These are phyloP conservation scores for Ptyas mucosa DNA, from an alignment of 2,113 vertebrate genomes.

Conservation along the genomic window DNA sequence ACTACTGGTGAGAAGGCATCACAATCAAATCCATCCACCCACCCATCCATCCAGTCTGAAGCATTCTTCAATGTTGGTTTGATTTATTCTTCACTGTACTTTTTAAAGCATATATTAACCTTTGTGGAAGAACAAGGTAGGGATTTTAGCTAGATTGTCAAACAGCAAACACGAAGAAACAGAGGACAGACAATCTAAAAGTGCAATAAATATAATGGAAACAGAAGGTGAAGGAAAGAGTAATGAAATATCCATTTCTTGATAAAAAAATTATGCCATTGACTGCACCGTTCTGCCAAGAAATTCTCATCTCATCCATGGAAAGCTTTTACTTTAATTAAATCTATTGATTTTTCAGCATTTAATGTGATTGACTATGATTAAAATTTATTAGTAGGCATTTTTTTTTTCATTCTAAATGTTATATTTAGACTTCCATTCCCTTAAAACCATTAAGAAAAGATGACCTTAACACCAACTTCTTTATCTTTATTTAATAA, in stretches of 20 bases:
- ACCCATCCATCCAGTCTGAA: neutral
- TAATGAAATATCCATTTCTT: neutral
- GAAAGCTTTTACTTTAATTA: constrained; percentile 8
- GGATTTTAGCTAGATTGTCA: neutral
- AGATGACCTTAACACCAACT: constrained; percentile 6
- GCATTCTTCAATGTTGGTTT: neutral
- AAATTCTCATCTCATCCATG: neutral
- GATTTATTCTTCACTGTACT: neutral
- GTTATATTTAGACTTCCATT: constrained; percentile 15
- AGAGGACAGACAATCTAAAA: neutral
- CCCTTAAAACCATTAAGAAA: neutral
- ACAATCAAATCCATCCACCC: neutral
- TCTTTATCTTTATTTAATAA: constrained; percentile 1
- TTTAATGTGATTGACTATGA: constrained; percentile 14
- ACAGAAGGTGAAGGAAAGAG: neutral
- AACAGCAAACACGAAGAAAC: neutral
- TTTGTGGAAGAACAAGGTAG: neutral
- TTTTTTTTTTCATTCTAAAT: neutral
- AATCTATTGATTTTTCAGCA: constrained; percentile 18
- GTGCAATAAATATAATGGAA: constrained; percentile 6
- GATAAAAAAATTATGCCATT: fast-evolving
- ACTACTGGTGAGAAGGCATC: neutral
- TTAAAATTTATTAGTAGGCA: neutral
- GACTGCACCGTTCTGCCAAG: constrained; percentile 12
- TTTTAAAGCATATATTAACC: neutral